Base-by-base conservation (phyloP, 2,888 invertebrate species). In the Dryococelus australis region DNA sequence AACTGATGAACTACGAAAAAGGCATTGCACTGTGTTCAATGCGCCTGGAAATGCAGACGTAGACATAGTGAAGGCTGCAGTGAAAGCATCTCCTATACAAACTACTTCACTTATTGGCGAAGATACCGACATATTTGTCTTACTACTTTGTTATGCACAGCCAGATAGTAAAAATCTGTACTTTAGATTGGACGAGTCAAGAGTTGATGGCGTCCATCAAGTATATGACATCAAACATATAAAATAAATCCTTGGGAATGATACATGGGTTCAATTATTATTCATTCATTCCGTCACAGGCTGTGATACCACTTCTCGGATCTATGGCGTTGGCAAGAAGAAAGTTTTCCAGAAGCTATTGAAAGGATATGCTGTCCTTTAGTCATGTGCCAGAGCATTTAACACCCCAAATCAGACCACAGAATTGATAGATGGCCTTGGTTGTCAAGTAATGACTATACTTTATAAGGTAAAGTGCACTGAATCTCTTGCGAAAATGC, bases 281-380 rank as follows among this genome's bases (percentile, higher is more conserved):
- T 10, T 81, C 6, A 81, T 81, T 65, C 27, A 81, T 81, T 27
- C 81, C 27, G 6, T 26, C 79, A 79, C 79, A 79, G 24, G 79
- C 9, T 16, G 79, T 79, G 79, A 79, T 79, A n/a, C n/a, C n/a
- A 79, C 79, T 8, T 79, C 79, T 6, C 79, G 27, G n/a, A 26
- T 79, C 6, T 79, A 26, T 79, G 79, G 79, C n/a, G n/a, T n/a
- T 79, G 79, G 79, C 79, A 79, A 79, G 79, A 79, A 79, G 9
- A 26, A 24, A 79, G 20, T 9, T 26, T 79, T 79, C 24, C 8
- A 79, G 27, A 79, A 79, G 9, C 27, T 79, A 79, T 79, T 79
- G 27, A 6, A 24, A 79, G 79, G 24, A 27, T 6, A 79, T 27
- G 8, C 6, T 26, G 9, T n/a, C 27, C 24, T 79, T 79, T 16